Conservation (phyloP, 2,888 invertebrate species). For the Polyommatus icarus region DNA sequence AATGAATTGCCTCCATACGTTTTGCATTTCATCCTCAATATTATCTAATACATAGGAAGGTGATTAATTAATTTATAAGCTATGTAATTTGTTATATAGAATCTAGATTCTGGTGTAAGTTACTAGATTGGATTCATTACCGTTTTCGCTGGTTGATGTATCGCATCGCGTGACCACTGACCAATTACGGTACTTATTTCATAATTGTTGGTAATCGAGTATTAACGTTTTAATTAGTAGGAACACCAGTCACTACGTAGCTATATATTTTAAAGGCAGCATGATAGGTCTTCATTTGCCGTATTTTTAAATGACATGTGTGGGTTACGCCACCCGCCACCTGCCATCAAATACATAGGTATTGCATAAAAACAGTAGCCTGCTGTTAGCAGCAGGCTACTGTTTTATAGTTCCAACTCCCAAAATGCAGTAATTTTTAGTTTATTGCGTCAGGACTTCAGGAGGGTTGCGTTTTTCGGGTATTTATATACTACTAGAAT, state of each 20-base stretch:
- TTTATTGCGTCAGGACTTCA: too few species aligned
- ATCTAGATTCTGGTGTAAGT: neutral
- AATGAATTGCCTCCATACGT: neutral
- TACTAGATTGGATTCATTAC: neutral
- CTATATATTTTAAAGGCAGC: neutral
- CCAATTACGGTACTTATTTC: neutral
- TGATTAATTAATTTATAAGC: neutral
- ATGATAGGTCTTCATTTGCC: neutral
- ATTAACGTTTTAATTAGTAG: conserved; percentile 22
- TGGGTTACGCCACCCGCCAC: too few species aligned
- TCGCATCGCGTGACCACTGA: conserved; percentile 11
- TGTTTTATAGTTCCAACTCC: too few species aligned
- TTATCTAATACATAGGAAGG: neutral
- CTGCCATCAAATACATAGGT: too few species aligned
- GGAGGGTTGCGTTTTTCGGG: too few species aligned
- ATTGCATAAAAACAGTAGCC: too few species aligned
- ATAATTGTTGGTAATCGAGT: conserved; percentile 16
- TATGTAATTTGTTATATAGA: neutral
- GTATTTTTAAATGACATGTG: too few species aligned
- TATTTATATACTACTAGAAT: too few species aligned
- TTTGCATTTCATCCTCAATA: neutral
- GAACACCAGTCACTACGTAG: neutral
- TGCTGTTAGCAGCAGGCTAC: too few species aligned
- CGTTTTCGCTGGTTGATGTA: conserved; percentile 4
- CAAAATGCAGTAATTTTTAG: too few species aligned